phyloP scores from a whole-genome alignment of 1,140 invertebrate species.

The Penaeus vannamei region DNA sequence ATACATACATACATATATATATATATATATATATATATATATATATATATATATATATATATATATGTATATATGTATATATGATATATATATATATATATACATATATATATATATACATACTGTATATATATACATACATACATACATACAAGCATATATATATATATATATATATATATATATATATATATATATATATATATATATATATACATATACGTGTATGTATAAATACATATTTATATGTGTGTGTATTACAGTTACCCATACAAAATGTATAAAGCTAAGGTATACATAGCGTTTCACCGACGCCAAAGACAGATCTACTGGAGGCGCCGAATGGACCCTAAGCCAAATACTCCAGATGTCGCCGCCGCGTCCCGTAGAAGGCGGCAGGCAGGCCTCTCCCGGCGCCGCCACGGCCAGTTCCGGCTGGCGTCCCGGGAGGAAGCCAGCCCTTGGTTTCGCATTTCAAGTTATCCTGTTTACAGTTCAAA shows the following conservation, averaged over 20 bases:
- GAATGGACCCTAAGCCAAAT: no score
- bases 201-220: slow-evolving; percentile 17
- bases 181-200: slow-evolving; percentile 23
- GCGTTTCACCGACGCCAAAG: background rate
- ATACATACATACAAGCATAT: background rate
- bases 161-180: background rate
- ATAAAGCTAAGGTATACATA: no score
- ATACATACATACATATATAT: background rate
- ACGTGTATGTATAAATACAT: background rate
- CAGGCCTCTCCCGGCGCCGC: no score
- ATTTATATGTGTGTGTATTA: background rate
- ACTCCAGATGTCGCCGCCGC: no score
- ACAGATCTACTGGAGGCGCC: background rate
- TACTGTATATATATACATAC: background rate
- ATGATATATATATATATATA: background rate
- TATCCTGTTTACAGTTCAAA: no score
- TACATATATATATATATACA: background rate
- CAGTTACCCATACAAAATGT: background rate
- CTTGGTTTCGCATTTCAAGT: no score
- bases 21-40: background rate
- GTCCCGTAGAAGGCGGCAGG: no score
- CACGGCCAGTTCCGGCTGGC: no score
- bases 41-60: background rate
- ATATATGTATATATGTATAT: background rate
- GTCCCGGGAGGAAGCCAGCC: no score